Conservation (phyloP, 2,888 invertebrate genomes). For the Himalopsyche japonica region DNA sequence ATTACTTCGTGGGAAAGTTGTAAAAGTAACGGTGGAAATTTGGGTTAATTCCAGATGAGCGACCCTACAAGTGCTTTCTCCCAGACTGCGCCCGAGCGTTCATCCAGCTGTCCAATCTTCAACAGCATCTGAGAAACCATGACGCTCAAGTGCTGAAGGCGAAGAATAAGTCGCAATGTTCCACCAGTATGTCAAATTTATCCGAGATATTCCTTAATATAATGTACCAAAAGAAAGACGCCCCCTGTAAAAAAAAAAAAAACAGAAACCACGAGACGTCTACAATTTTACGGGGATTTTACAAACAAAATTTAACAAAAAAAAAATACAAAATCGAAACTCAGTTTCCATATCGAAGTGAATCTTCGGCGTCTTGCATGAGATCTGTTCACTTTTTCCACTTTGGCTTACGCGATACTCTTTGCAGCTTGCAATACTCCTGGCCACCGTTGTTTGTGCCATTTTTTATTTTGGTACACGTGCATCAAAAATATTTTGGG, state of each 20-base stretch:
- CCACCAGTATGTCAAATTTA: conserved; percentile 41
- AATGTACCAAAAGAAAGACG: not conserved
- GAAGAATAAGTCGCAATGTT: conserved; percentile 53
- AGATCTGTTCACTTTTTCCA: not conserved
- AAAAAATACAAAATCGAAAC: not conserved
- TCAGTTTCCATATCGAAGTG: not conserved
- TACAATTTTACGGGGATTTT: not conserved
- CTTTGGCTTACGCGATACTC: not conserved
- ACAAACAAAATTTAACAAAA: not conserved
- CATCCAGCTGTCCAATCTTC: conserved; percentile 94
- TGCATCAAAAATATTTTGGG: not conserved
- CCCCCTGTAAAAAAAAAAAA: not conserved
- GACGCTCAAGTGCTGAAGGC: conserved; percentile 94
- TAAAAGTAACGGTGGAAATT: not conserved
- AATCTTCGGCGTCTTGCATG: not conserved
- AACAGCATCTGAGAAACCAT: conserved; percentile 94
- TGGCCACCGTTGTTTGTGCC: not conserved
- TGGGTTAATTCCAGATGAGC: conserved; percentile 75
- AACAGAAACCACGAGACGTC: not conserved
- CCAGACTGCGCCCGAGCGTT: conserved; percentile 95
- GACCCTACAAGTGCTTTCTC: conserved; percentile 95
- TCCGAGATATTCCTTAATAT: conserved; percentile 37
- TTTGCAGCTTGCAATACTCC: not conserved
- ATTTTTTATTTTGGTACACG: not conserved
- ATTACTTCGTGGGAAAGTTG: not conserved